These are phyloP conservation scores for Drosophila acutilabella DNA, from an alignment of 2,888 invertebrate species.

Conservation along the genomic window DNA sequence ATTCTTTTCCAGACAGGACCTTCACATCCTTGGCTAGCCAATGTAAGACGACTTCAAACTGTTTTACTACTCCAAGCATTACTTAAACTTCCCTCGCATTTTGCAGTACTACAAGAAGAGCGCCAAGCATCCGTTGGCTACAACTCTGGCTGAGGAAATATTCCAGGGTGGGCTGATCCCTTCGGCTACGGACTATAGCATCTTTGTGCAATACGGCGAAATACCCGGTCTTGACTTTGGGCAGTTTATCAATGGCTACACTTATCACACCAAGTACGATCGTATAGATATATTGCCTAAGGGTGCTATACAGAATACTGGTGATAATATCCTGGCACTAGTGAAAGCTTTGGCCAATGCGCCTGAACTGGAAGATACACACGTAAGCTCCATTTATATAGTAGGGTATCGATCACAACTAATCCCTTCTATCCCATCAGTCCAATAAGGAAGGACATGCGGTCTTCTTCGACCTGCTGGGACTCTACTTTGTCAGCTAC, in stretches of 20 bases:
- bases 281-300: constrained; percentile 86
- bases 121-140: constrained; percentile 87
- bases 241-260: constrained; percentile 89
- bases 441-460: constrained; percentile 84
- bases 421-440: constrained; percentile 63
- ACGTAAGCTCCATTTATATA: constrained; percentile 51
- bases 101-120: constrained; percentile 84
- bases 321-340: constrained; percentile 89
- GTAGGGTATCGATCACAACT: too few relatives aligned
- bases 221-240: constrained; percentile 91
- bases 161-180: constrained; percentile 88
- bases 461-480: constrained; percentile 91
- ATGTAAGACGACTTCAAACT: constrained; percentile 81
- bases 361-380: constrained; percentile 75
- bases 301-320: constrained; percentile 90
- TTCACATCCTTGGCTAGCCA: constrained; percentile 88
- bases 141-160: constrained; percentile 87
- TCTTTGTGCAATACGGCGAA: constrained; percentile 87
- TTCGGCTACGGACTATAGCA: constrained; percentile 89
- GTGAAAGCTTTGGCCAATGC: constrained; percentile 85
- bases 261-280: constrained; percentile 92
- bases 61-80: too few relatives aligned
- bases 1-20: constrained; percentile 95
- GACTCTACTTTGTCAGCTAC: constrained; percentile 89
- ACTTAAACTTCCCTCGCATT: background rate